A percentile compares a stretch with the other conserved stretches of the same genome.
Conservation (phyloP, 2,797 vertebrate species). For the Pteronotus mesoamericanus region DNA sequence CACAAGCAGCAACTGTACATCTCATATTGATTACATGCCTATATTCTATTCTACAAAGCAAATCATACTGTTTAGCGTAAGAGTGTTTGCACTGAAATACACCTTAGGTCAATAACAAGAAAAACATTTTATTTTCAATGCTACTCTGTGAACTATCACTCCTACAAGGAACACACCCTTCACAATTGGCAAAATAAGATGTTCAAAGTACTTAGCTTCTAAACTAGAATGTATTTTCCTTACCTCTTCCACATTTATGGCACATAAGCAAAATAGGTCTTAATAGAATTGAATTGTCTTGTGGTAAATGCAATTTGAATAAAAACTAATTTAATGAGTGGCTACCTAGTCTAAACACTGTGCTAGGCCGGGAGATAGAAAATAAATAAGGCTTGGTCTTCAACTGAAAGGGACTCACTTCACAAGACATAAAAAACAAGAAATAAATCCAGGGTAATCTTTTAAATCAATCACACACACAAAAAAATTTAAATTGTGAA, state of each 20-base stretch:
- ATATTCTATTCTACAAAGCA: not conserved
- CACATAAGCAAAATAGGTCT: not conserved
- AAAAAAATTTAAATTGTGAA: constrained; percentile 26
- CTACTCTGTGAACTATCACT: not conserved
- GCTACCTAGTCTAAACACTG: not conserved
- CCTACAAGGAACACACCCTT: not conserved
- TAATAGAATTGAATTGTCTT: not conserved
- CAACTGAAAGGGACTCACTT: not conserved
- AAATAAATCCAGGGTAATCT: not conserved
- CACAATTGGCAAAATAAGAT: not conserved
- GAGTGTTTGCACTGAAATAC: not conserved
- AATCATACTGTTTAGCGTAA: not conserved
- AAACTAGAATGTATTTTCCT: not conserved
- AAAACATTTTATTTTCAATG: not conserved
- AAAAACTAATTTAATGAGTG: not conserved
- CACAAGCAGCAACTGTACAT: not conserved
- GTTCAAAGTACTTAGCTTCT: constrained; percentile 20
- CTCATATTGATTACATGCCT: not conserved
- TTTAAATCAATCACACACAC: constrained; percentile 11
- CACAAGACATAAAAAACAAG: not conserved
- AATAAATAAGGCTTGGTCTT: constrained; percentile 16
- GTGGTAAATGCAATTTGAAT: not conserved
- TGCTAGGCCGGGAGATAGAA: not conserved
- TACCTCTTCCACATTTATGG: not conserved
- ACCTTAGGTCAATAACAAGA: constrained; percentile 9